Base-by-base conservation (phyloP, 2,888 invertebrate species). In the Axea sp. region DNA sequence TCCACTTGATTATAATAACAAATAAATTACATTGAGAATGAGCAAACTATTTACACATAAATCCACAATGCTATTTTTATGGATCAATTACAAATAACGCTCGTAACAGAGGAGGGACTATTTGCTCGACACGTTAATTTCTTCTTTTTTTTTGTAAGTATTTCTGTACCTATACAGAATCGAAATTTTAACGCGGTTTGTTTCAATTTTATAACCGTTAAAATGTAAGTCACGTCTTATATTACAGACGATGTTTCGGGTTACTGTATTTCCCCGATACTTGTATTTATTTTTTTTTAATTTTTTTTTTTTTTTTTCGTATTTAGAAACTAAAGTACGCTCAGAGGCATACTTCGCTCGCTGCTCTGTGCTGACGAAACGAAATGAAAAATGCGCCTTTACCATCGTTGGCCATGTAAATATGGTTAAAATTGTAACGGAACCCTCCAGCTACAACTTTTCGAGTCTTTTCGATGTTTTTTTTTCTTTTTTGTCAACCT, bases 391-490 rank as follows among this genome's bases (percentile, higher is more conserved):
- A 57, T 37, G 35, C 14, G n/a, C 19, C 35, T 51, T 59, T 30
- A 22, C 26, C 30, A n/a, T 57, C 17, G 8, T 24, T 11, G 22
- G 67, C 33, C 30, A 41, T 69, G 68, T 41, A 69, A 60, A 60
- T 59, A 60, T 30, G 12, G 37, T 59, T 28, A 43, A 69, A 60
- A 30, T 51, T 68, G 59, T 41, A 57, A 57, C 17, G 22, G 30
- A 22, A 24, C 51, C 64, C 64, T 35, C 43, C 14, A 12, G 64
- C 53, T 26, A 17, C 15, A 7, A 11, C 11, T 31, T 41, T 31
- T 14, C 14, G 2, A 5, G 39, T 30, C 15, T 15, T 15, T 33
- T 5, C 33, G 33, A 14, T 12, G 22, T 43, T 53, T 26, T 24
- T 24, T 11, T 8, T 26, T 37, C 1, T 24, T 41, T 3, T 22